Evolutionary conservation across 2,113 vertebrate species (phyloP).

Genomic region (Mobula hypostoma): DNA sequence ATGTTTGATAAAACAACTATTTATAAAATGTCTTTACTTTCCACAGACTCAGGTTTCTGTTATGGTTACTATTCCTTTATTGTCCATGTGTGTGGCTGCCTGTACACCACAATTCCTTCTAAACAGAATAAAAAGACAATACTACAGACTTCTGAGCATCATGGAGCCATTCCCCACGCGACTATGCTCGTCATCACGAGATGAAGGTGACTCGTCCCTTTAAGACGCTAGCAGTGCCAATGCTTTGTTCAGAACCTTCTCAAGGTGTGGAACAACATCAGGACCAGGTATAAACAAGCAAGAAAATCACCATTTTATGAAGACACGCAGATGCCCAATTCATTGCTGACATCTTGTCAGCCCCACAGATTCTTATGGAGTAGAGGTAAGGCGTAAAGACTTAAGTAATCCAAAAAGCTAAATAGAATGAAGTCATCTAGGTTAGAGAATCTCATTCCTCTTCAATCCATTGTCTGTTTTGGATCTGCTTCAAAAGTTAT

Average conservation of each 20-base stretch:
- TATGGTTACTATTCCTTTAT: background rate
- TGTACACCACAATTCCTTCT: background rate
- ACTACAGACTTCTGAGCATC: too few relatives aligned
- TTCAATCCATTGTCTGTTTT: background rate
- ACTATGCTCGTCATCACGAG: too few relatives aligned
- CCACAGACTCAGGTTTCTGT: background rate
- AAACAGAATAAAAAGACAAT: too few relatives aligned
- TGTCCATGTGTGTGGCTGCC: background rate
- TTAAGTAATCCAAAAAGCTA: background rate
- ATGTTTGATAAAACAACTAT: background rate
- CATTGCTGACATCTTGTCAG: background rate
- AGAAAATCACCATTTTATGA: background rate
- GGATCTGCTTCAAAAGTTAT: background rate
- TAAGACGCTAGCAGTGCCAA: background rate
- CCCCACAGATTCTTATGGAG: background rate
- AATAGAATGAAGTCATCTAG: background rate
- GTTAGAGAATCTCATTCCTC: background rate
- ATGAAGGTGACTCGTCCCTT: background rate
- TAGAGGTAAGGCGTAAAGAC: background rate
- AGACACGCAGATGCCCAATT: background rate
- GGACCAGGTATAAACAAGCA: background rate
- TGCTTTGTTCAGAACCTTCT: background rate
- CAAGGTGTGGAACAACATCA: background rate
- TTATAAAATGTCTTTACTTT: background rate
- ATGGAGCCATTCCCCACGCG: too few relatives aligned